Conservation (phyloP, 2,797 vertebrate species). For the Pseudomugil gertrudae region DNA sequence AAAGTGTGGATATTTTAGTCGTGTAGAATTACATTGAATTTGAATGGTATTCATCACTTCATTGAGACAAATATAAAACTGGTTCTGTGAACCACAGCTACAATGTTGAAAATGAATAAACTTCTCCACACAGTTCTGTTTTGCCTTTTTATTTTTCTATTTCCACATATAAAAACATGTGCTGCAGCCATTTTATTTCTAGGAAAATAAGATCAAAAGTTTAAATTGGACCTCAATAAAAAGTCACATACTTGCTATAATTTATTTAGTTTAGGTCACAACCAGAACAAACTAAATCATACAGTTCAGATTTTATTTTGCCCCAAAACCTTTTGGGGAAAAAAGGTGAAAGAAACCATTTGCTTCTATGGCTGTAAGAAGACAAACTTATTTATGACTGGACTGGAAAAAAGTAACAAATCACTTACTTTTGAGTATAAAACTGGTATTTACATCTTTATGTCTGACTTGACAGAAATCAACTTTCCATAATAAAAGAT, state of each 20-base stretch:
- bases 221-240: neutral
- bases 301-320: neutral
- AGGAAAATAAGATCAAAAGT: slow-evolving; percentile 7
- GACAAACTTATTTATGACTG: neutral
- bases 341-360: neutral
- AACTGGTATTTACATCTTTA: slow-evolving; percentile 4
- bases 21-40: slow-evolving; percentile 64
- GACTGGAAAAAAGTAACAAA: neutral
- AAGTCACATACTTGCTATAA: neutral
- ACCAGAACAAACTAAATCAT: neutral
- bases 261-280: neutral
- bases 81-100: slow-evolving; percentile 85
- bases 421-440: neutral
- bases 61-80: slow-evolving; percentile 71
- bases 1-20: slow-evolving; percentile 49
- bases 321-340: no score
- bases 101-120: slow-evolving; percentile 69
- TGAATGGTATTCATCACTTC: slow-evolving; percentile 69
- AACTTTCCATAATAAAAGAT: neutral
- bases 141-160: neutral
- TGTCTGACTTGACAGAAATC: neutral
- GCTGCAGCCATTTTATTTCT: neutral
- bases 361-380: neutral
- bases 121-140: slow-evolving; percentile 52
- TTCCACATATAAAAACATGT: neutral